Base-by-base conservation (phyloP, 1,140 invertebrate genomes). In the Monochamus saltuarius region DNA sequence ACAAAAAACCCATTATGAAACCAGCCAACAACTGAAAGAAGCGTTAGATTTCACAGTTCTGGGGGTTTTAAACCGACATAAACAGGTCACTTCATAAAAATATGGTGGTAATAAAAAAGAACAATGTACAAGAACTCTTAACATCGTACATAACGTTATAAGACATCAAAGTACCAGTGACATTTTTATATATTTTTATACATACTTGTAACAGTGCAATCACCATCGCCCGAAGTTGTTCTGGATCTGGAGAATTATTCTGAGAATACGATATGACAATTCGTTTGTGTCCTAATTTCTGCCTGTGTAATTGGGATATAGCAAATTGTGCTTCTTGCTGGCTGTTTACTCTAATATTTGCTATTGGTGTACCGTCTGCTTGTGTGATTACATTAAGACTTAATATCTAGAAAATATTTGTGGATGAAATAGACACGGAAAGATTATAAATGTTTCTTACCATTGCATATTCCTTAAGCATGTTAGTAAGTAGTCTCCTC, bases 271-370 rank as follows among this genome's bases (percentile, higher is more conserved):
- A 85, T 52, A 94, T 92, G 47, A 89, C 77, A 59, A 94, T 91
- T 51, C 90, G 79, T 68, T 92, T 93, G 65, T 87, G 88, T 8
- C 91, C 92, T 66, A 94, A 83, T 79, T 91, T 91, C 59, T 87
- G 85, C 19, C 89, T 82, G 69, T 94, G 91, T 35, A 94, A 80
- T 70, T 90, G 87, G 3, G 90, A 91, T 54, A 94, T 92, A 8
- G 89, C 87, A 71, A 86, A 89, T 67, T 92, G 87, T 10, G 91
- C 91, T 64, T 91, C 89, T 17, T 73, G 69, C 47, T 74, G 71
- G 54, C 77, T 82, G 7, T 83, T 80, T 4, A 92, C 85, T 76
- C 84, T 86, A 0, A 91, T 80, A 47, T 80, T 80, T 7, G 87
- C 89, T 10, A 85, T 80, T 46, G 84, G 82, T 49, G 83, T 87